These are phyloP conservation scores for Clitarchus hookeri DNA, from an alignment of 2,888 invertebrate genomes.

Conservation along the genomic window DNA sequence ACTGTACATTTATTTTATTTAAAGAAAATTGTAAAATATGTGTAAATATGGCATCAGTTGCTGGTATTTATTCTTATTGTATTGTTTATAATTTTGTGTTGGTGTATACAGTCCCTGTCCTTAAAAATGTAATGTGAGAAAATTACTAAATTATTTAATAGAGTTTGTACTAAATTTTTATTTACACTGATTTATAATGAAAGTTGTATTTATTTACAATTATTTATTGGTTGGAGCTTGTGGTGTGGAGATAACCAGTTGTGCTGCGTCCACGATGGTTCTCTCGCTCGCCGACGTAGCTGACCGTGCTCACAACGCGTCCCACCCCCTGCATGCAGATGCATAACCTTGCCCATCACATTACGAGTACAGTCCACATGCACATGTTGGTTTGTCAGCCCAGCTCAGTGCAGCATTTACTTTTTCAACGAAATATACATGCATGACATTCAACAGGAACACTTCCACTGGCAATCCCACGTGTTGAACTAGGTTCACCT, in stretches of 20 bases:
- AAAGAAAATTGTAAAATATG: neutral
- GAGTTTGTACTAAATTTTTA: neutral
- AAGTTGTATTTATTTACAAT: slow-evolving; percentile 11
- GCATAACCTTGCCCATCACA: neutral
- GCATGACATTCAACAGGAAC: no score
- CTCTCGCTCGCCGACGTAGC: neutral
- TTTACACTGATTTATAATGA: neutral
- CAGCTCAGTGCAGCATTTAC: no score
- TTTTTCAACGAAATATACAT: no score
- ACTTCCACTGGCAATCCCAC: no score
- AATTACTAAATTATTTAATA: neutral
- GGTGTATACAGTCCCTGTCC: neutral
- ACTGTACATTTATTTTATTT: slow-evolving; percentile 17
- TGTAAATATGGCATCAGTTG: neutral
- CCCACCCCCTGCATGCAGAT: neutral
- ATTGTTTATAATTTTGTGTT: neutral
- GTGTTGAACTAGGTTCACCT: no score
- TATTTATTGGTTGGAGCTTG: neutral
- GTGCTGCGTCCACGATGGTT: neutral
- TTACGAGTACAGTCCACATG: neutral
- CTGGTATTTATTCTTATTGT: neutral
- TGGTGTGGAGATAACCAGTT: neutral
- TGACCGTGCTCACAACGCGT: neutral
- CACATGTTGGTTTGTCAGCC: no score
- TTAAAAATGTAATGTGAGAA: neutral